Conservation (phyloP, 1,140 invertebrate genomes). For the Drusus annulatus region DNA sequence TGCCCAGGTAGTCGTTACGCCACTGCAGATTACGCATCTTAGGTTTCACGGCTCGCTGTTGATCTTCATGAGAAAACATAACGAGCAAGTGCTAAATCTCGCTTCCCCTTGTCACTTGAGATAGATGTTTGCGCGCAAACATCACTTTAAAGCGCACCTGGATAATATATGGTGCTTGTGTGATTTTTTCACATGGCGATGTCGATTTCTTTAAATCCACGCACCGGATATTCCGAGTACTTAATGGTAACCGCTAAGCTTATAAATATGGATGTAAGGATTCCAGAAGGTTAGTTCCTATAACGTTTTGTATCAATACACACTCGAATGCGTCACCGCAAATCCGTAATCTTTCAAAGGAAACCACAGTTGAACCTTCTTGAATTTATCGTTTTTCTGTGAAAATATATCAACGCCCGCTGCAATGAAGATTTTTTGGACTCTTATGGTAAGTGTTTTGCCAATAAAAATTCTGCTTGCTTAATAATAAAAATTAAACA, state of each 20-base stretch:
- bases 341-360: too few relatives aligned
- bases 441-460: slow-evolving; percentile 10
- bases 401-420: neutral
- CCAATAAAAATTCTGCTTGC: neutral
- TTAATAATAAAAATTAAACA: neutral
- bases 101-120: neutral
- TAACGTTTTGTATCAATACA: neutral
- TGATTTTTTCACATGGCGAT: slow-evolving; percentile 3
- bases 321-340: too few relatives aligned
- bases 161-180: too few relatives aligned
- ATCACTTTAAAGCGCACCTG: neutral
- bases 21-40: too few relatives aligned
- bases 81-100: neutral
- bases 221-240: slow-evolving; percentile 13
- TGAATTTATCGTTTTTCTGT: too few relatives aligned
- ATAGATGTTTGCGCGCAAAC: neutral
- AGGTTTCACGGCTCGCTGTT: neutral
- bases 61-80: neutral
- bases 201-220: slow-evolving; percentile 3
- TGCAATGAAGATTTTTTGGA: slow-evolving; percentile 1
- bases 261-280: slow-evolving; percentile 27
- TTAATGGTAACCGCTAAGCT: slow-evolving; percentile 6
- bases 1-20: too few relatives aligned
- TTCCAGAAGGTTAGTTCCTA: slow-evolving; percentile 14
- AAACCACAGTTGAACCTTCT: too few relatives aligned